Base-by-base conservation (phyloP, 2,888 invertebrate species). In the Priocnemis perturbator region DNA sequence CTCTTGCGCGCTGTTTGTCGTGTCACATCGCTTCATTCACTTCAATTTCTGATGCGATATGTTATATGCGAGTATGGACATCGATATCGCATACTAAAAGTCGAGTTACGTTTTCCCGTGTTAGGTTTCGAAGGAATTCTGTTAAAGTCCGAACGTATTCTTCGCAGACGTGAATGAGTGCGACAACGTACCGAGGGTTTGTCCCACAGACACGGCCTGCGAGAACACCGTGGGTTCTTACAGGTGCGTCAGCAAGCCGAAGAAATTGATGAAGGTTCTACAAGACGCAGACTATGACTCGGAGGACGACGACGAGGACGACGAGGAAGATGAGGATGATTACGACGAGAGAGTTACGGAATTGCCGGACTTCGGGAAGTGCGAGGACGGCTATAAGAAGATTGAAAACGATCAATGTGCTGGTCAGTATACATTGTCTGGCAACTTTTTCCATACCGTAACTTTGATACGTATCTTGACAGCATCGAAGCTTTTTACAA, bases 121-220 rank as follows among this genome's bases (percentile, higher is more conserved):
- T 26, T 26, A 3, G 37, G 7, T 37, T 37, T 11, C 37, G 7
- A 11, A 9, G 37, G 37, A 37, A 37, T 37, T 37, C 37, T 37
- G 2, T 37, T 7, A 37, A 37, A 37, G 37, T 37, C 7, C 7
- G 11, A 9, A 37, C 37, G 37, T 37, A 9, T 37, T 37, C 37
- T n/a, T 50, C n/a, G 44, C 81, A 92, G 93, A 93, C 85, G 89
- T 93, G 15, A 91, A 94, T 79, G 94, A 94, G 84, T 94, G 94
- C 80, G 88, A 90, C 19, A 83, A 63, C 17, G 66, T 72, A 0
- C 67, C 79, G 9, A 67, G 63, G 14, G 64, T 81, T 60, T 86
- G 86, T 37, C 58, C 68, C 1, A 74, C 73, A 0, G 74, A 81
- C 15, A 73, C 71, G 0, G 78, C 76, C 23, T 92, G 92, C 82